phyloP scores from a whole-genome alignment of 2,797 vertebrate species.

The Pantherophis alleghaniensis region DNA sequence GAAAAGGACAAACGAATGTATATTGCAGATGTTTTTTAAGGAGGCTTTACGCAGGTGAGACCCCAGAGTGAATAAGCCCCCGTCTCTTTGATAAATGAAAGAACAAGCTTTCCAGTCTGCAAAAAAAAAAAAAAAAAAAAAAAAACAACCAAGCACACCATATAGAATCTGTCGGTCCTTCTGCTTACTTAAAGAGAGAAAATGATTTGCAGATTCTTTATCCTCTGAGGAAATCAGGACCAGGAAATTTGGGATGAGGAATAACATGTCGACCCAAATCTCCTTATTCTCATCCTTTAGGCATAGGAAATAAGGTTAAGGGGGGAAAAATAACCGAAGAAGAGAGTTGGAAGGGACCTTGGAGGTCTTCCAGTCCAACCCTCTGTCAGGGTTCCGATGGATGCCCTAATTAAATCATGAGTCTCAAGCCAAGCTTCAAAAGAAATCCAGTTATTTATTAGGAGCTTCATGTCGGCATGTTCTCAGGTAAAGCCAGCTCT shows the following conservation, averaged over 20 bases:
- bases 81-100: slow-evolving; percentile 8
- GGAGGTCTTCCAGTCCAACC: too few species aligned
- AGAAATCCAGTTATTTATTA: too few species aligned
- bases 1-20: slow-evolving; percentile 25
- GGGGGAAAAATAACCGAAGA: too few species aligned
- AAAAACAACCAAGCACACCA: background rate
- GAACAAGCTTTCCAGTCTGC: background rate
- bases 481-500: too few species aligned
- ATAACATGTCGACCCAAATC: background rate
- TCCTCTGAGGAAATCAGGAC: background rate
- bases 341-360: too few species aligned
- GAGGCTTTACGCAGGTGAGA: slow-evolving; percentile 33
- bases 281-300: background rate
- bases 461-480: too few species aligned
- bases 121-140: background rate
- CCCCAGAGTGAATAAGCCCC: background rate
- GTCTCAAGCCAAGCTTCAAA: too few species aligned
- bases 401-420: too few species aligned
- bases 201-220: background rate
- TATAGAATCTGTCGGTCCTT: rapidly evolving
- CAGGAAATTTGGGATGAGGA: background rate
- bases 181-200: background rate
- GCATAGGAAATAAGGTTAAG: too few species aligned
- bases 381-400: too few species aligned
- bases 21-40: slow-evolving; percentile 41